phyloP scores from a whole-genome alignment of 2,888 invertebrate species.

The Amphipyra berbera region DNA sequence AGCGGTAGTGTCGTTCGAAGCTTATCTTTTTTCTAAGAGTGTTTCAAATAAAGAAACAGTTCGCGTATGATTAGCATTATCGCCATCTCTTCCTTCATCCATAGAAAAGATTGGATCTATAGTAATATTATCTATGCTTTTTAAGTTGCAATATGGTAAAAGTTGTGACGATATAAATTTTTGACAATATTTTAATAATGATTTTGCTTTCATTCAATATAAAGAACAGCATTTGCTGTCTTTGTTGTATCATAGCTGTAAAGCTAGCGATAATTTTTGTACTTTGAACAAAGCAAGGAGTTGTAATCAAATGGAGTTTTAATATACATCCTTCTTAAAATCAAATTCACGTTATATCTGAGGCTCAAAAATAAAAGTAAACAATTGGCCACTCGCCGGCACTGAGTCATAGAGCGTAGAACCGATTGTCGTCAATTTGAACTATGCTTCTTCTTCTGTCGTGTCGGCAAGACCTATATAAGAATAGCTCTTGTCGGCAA shows the following conservation, averaged over 20 bases:
- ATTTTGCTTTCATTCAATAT: neutral
- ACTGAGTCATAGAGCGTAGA: too few species aligned
- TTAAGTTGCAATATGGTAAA: conserved; percentile 1
- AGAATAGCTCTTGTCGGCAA: too few species aligned
- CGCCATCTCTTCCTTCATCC: neutral
- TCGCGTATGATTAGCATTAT: neutral
- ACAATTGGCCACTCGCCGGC: too few species aligned
- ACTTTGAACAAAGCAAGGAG: neutral
- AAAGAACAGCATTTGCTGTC: neutral
- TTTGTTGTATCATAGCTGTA: neutral
- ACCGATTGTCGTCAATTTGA: too few species aligned
- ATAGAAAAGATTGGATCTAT: conserved; percentile 6
- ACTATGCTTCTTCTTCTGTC: too few species aligned
- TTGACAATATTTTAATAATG: neutral
- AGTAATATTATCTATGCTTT: conserved; percentile 14
- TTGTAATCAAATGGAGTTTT: neutral
- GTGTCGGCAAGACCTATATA: too few species aligned
- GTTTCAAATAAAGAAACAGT: neutral
- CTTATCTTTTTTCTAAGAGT: conserved; percentile 8
- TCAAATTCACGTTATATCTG: too few species aligned
- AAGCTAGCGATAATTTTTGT: neutral
- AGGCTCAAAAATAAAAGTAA: too few species aligned
- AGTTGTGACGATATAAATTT: neutral
- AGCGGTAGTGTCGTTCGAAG: conserved; percentile 15
- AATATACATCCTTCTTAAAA: neutral